Conservation (phyloP, 2,888 invertebrate genomes). For the Perithous albicinctus region DNA sequence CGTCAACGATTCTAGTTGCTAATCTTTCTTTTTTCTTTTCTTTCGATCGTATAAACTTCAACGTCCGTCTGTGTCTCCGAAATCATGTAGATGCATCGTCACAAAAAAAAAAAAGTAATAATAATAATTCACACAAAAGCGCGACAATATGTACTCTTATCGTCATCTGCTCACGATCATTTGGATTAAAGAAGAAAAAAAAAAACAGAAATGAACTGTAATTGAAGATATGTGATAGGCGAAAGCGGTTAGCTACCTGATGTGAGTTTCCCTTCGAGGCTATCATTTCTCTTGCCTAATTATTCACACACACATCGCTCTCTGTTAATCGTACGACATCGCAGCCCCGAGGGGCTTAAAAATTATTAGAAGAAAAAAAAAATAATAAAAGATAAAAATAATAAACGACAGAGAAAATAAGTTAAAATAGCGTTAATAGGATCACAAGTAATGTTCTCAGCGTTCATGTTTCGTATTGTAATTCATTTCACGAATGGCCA, state of each 20-base stretch:
- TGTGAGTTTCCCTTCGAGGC: slow-evolving; percentile 58
- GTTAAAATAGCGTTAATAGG: slow-evolving; percentile 51
- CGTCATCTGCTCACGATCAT: slow-evolving; percentile 42
- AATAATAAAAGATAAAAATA: no score
- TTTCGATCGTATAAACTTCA: not conserved
- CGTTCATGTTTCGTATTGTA: slow-evolving; percentile 65
- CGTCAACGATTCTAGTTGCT: slow-evolving; percentile 22
- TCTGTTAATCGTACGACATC: slow-evolving; percentile 52
- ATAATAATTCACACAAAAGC: slow-evolving; percentile 42
- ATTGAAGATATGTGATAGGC: slow-evolving; percentile 48
- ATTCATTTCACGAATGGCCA: slow-evolving; percentile 66
- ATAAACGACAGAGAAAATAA: not conserved
- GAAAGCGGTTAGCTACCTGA: slow-evolving; percentile 53
- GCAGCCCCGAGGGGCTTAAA: slow-evolving; percentile 17
- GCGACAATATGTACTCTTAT: slow-evolving; percentile 61
- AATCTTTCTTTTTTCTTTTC: slow-evolving; percentile 10
- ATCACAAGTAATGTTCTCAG: slow-evolving; percentile 57
- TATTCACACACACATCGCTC: slow-evolving; percentile 54
- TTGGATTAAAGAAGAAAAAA: no score
- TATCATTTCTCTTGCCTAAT: slow-evolving; percentile 63
- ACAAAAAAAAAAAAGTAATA: slow-evolving; percentile 7
- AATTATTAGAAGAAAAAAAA: slow-evolving; percentile 21
- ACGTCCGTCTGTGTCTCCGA: slow-evolving; percentile 31
- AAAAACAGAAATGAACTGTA: slow-evolving; percentile 33
- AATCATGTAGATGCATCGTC: slow-evolving; percentile 39